Evolutionary conservation across 53 echinoderm and acorn worm species (phyloP), one percentile per base, ranked within the genome.

Genomic region (Arbacia lixula): DNA sequence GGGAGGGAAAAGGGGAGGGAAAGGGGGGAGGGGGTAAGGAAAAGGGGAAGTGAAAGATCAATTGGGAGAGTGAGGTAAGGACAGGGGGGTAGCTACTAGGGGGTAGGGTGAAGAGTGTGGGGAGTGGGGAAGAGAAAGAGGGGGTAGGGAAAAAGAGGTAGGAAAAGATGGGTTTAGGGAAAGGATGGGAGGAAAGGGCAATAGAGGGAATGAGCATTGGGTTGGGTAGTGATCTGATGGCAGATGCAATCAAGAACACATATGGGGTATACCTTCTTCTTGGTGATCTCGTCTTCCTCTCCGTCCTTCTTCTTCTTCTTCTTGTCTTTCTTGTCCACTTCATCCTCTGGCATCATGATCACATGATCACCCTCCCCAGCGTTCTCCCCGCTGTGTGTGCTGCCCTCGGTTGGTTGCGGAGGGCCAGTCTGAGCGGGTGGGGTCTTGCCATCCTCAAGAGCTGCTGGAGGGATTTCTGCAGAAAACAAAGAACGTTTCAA

Each of bases 331-430:
- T 56, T 71, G 21, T 57, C 84, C 12, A 31, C 85, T 21, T 87
- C 85, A 14, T 95, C 96, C 46, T 96, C 96, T 20, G 96, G 91
- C 72, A 96, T 96, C 83, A 89, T 91, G 73, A 96, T 92, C 35
- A 96, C 89, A 77, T 96, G 96, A 33, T 94, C 94, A 6, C 87
- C 91, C 53, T 96, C 96, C 6, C 89, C 93, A 0, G 87, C 96
- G 62, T 87, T 91, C 43, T 92, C 89, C 24, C 88, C 86, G 54
- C 93, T 91, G 50, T 85, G 92, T 46, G 91, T 94, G 66, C 96
- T 93, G 33, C 89, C 95, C 21, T 85, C 90, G 49, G 37, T 41
- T 10, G 76, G 61, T 65, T 84, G 84, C n/a, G 49, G 63, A 37
- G 84, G 84, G 5, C 66, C 76, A 58, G 89, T 84, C 66, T 73